Percentiles rank a stretch among this genome's conserved stretches.
These are phyloP conservation scores for Hoplostethus mediterraneus DNA, from an alignment of 2,797 vertebrate species.

Conservation along the genomic window DNA sequence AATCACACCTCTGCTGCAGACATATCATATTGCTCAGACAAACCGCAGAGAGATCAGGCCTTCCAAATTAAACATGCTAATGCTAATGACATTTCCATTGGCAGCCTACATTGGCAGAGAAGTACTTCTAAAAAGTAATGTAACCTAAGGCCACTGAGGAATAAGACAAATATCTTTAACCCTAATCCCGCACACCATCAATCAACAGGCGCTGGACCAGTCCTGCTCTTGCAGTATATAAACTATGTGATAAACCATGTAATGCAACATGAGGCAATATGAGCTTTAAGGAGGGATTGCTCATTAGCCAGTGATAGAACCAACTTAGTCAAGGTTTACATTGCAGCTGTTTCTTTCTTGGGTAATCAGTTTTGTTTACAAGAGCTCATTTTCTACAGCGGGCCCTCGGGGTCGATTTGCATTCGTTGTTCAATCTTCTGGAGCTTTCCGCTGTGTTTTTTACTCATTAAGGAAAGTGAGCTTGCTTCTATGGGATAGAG, in stretches of 20 bases:
- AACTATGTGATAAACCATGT: conserved; percentile 31
- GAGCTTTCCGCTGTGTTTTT: conserved; percentile 53
- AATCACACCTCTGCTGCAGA: conserved; percentile 21
- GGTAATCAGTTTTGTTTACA: conserved; percentile 74
- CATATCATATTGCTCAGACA: conserved; percentile 25
- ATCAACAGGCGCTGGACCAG: conserved; percentile 50
- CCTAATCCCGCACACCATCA: conserved; percentile 70
- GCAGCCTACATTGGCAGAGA: conserved; percentile 30
- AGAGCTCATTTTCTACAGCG: conserved; percentile 63
- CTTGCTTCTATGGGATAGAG: conserved; percentile 49
- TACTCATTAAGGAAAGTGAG: conserved; percentile 67
- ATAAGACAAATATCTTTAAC: conserved; percentile 76
- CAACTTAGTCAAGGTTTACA: conserved; percentile 72
- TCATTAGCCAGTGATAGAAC: conserved; percentile 53
- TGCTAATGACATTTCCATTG: conserved; percentile 49
- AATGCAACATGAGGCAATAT: neutral
- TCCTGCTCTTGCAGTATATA: conserved; percentile 33
- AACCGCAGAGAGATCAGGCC: neutral
- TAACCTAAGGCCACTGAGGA: conserved; percentile 60
- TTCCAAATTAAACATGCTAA: conserved; percentile 52
- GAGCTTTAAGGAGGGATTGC: conserved; percentile 40
- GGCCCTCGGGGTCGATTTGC: conserved; percentile 58
- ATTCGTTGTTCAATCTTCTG: conserved; percentile 61
- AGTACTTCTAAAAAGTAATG: conserved; percentile 25
- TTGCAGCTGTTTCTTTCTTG: conserved; percentile 43